Evolutionary conservation across 2,113 vertebrate species (phyloP), one percentile per base, ranked within the genome.

Genomic region (Motacilla alba): DNA sequence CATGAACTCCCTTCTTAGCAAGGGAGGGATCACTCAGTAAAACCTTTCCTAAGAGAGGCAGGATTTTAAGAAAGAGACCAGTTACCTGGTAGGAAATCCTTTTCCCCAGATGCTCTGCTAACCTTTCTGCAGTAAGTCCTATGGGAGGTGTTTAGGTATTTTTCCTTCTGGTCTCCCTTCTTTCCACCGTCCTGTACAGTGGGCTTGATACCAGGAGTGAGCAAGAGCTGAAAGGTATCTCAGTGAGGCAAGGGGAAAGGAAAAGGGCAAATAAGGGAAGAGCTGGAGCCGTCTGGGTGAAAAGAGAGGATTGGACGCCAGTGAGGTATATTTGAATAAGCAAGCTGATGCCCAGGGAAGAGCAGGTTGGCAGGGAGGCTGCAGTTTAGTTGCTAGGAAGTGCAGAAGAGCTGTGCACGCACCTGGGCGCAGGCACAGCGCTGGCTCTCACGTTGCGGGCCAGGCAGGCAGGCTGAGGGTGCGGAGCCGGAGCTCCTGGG

Each of bases 401-500:
- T 62, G 85, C 79, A 20, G 85, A 28, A 73, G 67, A 77, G 78
- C 82, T 16, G 70, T 18, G 70, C 88, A 22, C 5, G 28, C 55
- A 28, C 41, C 77, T 7, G 68, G 44, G 68, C 72, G 7, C 50
- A 24, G 0, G 2, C 37, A 10, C 47, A 6, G n/a, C 3, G 0
- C 60, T 59, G 7, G 22, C 79, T 78, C 50, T 86, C 95, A 63
- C 69, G 30, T 87, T 90, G 89, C 37, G 11, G 15, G 92, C 92
- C 55, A 7, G 24, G 39, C 14, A 80, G 73, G 64, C 11, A 74
- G 76, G 39, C 22, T 49, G 88, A 8, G 12, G 4, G 35, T 11
- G 53, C 10, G 0, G 49, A 83, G 88, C 58, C 0, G 0, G 66
- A 50, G 67, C 87, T 3, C 41, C 2, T 8, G 1, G 70, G 55